phyloP scores from a whole-genome alignment of 2,888 invertebrate genomes.

The Euzetes globulus region DNA sequence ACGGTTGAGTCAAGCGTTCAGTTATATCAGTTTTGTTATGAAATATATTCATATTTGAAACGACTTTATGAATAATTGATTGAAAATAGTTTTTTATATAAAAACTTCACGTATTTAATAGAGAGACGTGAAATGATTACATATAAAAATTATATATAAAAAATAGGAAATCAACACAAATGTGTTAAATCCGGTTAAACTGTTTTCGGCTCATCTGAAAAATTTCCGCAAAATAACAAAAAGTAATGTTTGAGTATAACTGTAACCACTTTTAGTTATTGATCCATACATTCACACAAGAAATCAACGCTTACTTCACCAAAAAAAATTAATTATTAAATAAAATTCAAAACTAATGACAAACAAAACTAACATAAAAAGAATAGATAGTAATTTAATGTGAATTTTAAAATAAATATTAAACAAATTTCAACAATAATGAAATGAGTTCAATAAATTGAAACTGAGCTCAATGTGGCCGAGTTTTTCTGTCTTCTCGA shows the following conservation, averaged over 20 bases:
- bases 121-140: slow-evolving; percentile 20
- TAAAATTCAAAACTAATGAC: no score
- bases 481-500: background rate
- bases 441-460: no score
- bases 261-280: background rate
- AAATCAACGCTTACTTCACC: no score
- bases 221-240: background rate
- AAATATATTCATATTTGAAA: background rate
- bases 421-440: no score
- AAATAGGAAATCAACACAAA: slow-evolving; percentile 19
- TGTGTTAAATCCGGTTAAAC: slow-evolving; percentile 24
- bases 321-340: no score
- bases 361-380: no score
- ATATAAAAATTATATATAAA: slow-evolving; percentile 22
- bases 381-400: no score
- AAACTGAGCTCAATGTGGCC: no score
- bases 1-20: background rate
- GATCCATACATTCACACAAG: background rate
- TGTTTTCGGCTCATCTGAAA: slow-evolving; percentile 4
- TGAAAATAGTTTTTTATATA: background rate
- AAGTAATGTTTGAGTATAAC: background rate
- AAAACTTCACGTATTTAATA: slow-evolving; percentile 21
- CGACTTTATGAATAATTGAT: background rate
- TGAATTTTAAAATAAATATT: no score
- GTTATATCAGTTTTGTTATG: background rate